Evolutionary conservation across 2,797 vertebrate genomes (phyloP).

Genomic region (Chelidonichthys spinosus): DNA sequence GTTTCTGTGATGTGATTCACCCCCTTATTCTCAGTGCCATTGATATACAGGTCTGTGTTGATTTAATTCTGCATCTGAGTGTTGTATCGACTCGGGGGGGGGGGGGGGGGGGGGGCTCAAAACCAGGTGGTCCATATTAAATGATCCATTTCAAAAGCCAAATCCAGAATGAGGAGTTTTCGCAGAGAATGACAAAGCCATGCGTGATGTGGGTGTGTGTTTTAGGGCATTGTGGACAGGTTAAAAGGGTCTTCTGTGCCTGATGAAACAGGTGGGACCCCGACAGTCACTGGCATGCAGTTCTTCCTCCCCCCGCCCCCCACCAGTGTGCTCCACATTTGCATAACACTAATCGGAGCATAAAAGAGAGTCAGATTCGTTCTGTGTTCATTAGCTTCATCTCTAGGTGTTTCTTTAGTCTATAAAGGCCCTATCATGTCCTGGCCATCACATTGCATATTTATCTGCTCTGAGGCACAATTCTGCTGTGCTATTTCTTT

Average conservation of each 20-base stretch:
- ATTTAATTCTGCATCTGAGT: slow-evolving; percentile 58
- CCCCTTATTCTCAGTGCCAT: not conserved
- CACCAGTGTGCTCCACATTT: slow-evolving; percentile 53
- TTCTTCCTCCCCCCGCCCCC: slow-evolving; percentile 48
- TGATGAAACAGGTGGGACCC: slow-evolving; percentile 80
- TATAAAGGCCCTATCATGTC: slow-evolving; percentile 57
- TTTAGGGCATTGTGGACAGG: slow-evolving; percentile 51
- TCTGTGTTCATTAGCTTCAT: slow-evolving; percentile 69
- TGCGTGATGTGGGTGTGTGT: slow-evolving; percentile 34
- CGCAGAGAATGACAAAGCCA: slow-evolving; percentile 33
- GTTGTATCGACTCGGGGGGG: slow-evolving; percentile 4
- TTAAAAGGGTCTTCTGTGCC: slow-evolving; percentile 68
- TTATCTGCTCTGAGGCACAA: slow-evolving; percentile 57
- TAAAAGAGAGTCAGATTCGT: slow-evolving; percentile 60
- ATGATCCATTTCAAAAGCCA: slow-evolving; percentile 44
- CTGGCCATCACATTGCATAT: slow-evolving; percentile 41
- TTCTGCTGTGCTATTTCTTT: slow-evolving; percentile 48
- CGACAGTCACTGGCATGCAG: slow-evolving; percentile 64
- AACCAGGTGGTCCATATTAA: slow-evolving; percentile 54
- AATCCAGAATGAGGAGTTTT: slow-evolving; percentile 46
- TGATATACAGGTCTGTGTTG: slow-evolving; percentile 32
- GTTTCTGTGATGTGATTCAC: slow-evolving; percentile 36
- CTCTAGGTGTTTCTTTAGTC: slow-evolving; percentile 58
- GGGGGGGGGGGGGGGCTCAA: slow-evolving; percentile 24
- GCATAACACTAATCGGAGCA: slow-evolving; percentile 73